Evolutionary conservation across 1,140 invertebrate genomes (phyloP).

Genomic region (Vanessa tameamea): DNA sequence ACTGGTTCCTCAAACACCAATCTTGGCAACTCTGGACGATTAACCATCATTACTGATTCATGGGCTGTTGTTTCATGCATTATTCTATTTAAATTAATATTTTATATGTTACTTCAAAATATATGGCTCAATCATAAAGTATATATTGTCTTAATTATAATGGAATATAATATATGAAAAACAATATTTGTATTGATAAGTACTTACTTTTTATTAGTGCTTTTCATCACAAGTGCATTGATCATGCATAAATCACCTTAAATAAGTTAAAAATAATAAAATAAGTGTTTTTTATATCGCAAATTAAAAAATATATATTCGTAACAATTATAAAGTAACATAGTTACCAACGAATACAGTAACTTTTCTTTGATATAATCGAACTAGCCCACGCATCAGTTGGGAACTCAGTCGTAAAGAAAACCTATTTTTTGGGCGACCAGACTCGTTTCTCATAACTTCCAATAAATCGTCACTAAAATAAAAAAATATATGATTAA

Average conservation of each 20-base stretch:
- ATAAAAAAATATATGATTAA: slow-evolving; percentile 3
- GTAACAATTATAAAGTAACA: slow-evolving; percentile 16
- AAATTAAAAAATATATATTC: neutral
- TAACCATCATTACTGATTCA: neutral
- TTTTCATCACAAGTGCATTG: slow-evolving; percentile 62
- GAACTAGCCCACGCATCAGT: slow-evolving; percentile 62
- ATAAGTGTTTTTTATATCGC: neutral
- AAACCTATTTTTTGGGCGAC: slow-evolving; percentile 59
- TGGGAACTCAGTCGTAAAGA: slow-evolving; percentile 69
- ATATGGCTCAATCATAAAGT: no score
- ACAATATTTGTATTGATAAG: neutral
- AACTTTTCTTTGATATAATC: slow-evolving; percentile 66
- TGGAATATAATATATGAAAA: neutral
- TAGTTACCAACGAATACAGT: slow-evolving; percentile 53
- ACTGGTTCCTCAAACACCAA: slow-evolving; percentile 43
- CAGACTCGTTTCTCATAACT: slow-evolving; percentile 67
- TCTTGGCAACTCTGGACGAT: slow-evolving; percentile 19
- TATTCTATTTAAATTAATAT: neutral
- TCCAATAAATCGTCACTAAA: slow-evolving; percentile 51
- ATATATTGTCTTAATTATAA: no score
- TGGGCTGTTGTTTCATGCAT: slow-evolving; percentile 7
- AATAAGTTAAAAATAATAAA: slow-evolving; percentile 27
- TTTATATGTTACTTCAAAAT: neutral
- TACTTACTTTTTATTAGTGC: slow-evolving; percentile 66
- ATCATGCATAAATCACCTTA: slow-evolving; percentile 68